These are phyloP conservation scores for Zosterops japonicus DNA, from an alignment of 2,113 vertebrate genomes.

Conservation along the genomic window DNA sequence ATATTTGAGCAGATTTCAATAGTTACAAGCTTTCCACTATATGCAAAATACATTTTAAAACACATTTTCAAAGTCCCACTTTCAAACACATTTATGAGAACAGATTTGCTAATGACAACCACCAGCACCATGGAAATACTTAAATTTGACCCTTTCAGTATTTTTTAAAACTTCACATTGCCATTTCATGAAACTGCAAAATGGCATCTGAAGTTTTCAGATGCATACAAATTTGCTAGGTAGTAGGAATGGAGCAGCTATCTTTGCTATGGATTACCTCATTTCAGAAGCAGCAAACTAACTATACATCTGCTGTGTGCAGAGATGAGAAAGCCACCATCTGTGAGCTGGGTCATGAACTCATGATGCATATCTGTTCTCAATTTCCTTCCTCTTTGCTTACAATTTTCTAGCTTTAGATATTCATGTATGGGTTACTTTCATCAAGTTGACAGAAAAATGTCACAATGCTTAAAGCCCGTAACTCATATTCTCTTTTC, in stretches of 20 bases:
- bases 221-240: neutral
- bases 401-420: constrained; percentile 21
- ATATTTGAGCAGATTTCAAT: neutral
- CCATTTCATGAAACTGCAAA: neutral
- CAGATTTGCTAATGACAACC: neutral
- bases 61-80: neutral
- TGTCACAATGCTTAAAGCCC: neutral
- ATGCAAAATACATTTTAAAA: neutral
- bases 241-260: neutral
- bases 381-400: constrained; percentile 34
- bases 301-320: neutral
- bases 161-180: neutral
- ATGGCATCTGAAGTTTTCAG: neutral
- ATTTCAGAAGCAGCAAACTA: neutral
- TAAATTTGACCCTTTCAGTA: neutral
- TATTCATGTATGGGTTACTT: neutral
- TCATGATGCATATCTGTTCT: neutral
- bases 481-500: neutral
- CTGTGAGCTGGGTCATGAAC: constrained; percentile 32
- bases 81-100: neutral
- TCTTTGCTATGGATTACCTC: neutral
- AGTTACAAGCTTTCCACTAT: neutral
- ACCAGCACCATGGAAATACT: neutral
- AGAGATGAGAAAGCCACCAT: constrained; percentile 30
- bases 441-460: neutral